Base-by-base conservation (phyloP, 30 jellyfish, hydroid and myxozoan genomes). In the Mastigias papua region DNA sequence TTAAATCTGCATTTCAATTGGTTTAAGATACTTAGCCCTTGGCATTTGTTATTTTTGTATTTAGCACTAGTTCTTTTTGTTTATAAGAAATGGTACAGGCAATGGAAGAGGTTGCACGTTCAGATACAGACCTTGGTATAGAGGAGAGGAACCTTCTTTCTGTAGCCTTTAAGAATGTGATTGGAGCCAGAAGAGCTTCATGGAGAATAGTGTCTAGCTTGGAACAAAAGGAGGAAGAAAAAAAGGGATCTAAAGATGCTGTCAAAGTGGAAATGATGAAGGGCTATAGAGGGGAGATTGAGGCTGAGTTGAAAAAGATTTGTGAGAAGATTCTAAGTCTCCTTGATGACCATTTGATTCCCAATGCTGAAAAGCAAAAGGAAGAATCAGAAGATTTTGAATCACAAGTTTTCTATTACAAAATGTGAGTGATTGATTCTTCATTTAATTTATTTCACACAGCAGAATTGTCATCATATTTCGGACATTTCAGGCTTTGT, bases 151-250 rank as follows among this genome's bases (percentile, higher is more conserved):
- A 92, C 70, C 76, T 96, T 34, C 91, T 96, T 22, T 96, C 99
- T 0, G 98, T 96, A 61, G 99, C 99, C 34, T 96, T 65, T 80
- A 96, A 96, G 70, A 96, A 96, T 89, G 98, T 96, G 7, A 90
- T 96, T 34, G 99, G 99, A 50, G 96, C 97, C n/a, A 89, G 97
- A 26, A 79, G 99, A 30, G 98, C 97, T 16, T 92, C 99, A 10
- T 96, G 99, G 98, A 89, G 99, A 27, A 83, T 92, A 21, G 89
- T 96, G 25, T 92, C 98, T 31, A 86, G 91, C 50, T 49, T 93
- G 32, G 97, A 82, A 88, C 78, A 66, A 49, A 92, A 93, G 73
- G 97, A 74, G 20, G 81, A 25, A n/a, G 76, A 34, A 6, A 66
- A 72, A 10, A 32, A 78, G 33, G 75, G 4, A 2, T 9, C 7